Evolutionary conservation across 2,888 invertebrate species (phyloP).

Genomic region (Monoplex corrugatus): DNA sequence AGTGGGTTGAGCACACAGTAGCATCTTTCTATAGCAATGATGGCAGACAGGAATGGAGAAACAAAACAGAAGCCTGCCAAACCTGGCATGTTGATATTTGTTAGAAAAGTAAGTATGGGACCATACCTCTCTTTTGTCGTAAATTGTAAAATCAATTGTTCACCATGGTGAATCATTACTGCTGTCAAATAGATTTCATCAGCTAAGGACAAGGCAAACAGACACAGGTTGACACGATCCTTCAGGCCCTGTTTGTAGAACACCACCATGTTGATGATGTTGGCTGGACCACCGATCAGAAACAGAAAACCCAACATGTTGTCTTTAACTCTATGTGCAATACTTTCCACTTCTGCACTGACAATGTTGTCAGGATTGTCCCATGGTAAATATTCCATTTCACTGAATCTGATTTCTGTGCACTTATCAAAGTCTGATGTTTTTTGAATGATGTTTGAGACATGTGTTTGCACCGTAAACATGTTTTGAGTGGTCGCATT

Average conservation of each 20-base stretch:
- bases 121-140: neutral
- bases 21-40: neutral
- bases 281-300: slow-evolving; percentile 32
- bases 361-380: slow-evolving; percentile 18
- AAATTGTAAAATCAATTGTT: slow-evolving; percentile 3
- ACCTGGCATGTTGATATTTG: neutral
- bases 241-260: slow-evolving; percentile 10
- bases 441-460: no score
- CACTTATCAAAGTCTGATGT: no score
- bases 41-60: neutral
- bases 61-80: neutral
- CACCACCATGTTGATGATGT: slow-evolving; percentile 35
- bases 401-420: neutral
- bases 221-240: slow-evolving; percentile 32
- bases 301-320: neutral
- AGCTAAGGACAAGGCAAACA: slow-evolving; percentile 11
- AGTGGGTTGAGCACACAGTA: slow-evolving; percentile 8
- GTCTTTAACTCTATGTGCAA: neutral
- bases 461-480: no score
- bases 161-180: neutral
- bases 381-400: slow-evolving; percentile 22
- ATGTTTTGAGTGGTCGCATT: no score
- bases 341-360: neutral
- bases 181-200: neutral
- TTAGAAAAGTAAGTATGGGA: neutral